A percentile compares a stretch with the other conserved stretches of the same genome.
Conservation (phyloP, 2,888 invertebrate genomes). For the Neoascia interrupta region DNA sequence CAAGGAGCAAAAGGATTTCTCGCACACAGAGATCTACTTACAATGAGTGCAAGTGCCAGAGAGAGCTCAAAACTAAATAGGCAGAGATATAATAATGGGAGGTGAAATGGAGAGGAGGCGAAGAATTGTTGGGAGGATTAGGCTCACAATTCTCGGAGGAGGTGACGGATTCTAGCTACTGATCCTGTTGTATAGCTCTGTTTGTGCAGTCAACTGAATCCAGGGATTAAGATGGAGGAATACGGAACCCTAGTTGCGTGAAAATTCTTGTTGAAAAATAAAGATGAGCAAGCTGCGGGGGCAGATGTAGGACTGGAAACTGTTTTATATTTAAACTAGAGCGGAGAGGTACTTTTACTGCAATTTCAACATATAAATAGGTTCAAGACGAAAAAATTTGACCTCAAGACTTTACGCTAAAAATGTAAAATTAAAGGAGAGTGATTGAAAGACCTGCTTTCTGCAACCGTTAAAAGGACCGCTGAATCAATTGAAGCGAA, state of each 20-base stretch:
- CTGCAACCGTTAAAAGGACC: no score
- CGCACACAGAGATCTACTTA: conserved; percentile 47
- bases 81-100: conserved; percentile 45
- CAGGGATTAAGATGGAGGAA: conserved; percentile 39
- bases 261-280: conserved; percentile 23
- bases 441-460: no score
- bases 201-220: conserved; percentile 62
- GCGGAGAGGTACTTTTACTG: no score
- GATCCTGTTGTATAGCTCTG: conserved; percentile 63
- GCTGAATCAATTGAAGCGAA: no score
- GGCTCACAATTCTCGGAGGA: conserved; percentile 50
- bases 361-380: no score
- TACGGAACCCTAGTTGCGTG: not conserved
- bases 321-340: conserved; percentile 7
- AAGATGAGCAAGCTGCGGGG: not conserved
- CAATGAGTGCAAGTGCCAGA: conserved; percentile 52
- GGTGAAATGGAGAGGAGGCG: conserved; percentile 29
- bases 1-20: conserved; percentile 67
- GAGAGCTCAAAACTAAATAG: conserved; percentile 36
- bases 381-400: no score
- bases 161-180: conserved; percentile 66
- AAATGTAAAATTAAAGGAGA: no score
- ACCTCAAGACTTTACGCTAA: no score
- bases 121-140: conserved; percentile 59
- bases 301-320: no score